Conservation (phyloP, 1,140 invertebrate genomes). For the Holotrichia oblita region DNA sequence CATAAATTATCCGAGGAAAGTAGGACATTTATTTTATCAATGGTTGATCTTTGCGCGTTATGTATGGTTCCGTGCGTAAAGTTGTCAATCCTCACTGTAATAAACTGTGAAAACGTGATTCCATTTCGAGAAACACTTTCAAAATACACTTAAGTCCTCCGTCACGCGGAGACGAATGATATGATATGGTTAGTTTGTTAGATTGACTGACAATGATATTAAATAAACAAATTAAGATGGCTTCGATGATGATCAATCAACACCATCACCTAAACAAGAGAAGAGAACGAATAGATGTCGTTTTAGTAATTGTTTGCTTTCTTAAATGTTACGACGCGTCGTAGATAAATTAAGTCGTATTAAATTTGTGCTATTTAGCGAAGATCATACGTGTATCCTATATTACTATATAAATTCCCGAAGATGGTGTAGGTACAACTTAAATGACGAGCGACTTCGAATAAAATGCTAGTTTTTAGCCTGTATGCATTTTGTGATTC, state of each 20-base stretch:
- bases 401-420: no score
- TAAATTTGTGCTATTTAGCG: no score
- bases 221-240: not conserved
- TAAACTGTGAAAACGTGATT: constrained; percentile 31
- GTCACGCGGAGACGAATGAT: not conserved
- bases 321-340: no score
- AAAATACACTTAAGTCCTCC: constrained; percentile 26
- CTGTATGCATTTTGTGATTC: no score
- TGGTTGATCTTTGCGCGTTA: constrained; percentile 26
- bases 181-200: not conserved
- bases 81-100: constrained; percentile 21
- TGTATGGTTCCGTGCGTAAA: constrained; percentile 15
- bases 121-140: constrained; percentile 35
- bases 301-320: no score
- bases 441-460: no score
- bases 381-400: no score
- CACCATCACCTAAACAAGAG: no score
- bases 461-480: no score
- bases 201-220: not conserved
- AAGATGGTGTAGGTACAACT: no score
- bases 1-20: constrained; percentile 26
- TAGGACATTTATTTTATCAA: constrained; percentile 34
- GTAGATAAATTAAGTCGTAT: no score
- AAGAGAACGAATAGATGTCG: no score
- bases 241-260: not conserved